phyloP scores from a whole-genome alignment of 1,140 invertebrate species.

The Drosophila micromelanica region DNA sequence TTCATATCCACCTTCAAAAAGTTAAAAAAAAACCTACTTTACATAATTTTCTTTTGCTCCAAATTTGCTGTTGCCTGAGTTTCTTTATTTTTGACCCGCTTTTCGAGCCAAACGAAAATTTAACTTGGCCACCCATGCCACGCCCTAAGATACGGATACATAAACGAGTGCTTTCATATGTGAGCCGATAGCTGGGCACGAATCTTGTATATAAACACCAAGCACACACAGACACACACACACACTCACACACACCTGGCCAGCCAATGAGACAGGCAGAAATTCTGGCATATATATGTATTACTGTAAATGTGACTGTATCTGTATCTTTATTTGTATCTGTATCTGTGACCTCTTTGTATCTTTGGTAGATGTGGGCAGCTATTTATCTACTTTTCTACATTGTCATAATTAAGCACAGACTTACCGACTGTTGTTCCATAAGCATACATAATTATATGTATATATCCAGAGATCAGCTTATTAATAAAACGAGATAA shows the following conservation, averaged over 20 bases:
- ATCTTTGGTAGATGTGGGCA: background rate
- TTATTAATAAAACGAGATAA: constrained; percentile 49
- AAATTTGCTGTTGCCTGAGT: no score
- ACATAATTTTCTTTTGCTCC: no score
- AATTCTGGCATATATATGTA: constrained; percentile 5
- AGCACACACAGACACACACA: constrained; percentile 38
- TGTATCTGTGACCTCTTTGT: constrained; percentile 25
- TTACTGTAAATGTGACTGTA: background rate
- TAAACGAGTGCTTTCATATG: constrained; percentile 30
- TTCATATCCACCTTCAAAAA: no score
- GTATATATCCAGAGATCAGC: constrained; percentile 15
- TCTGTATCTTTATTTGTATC: constrained; percentile 37
- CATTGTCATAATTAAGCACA: constrained; percentile 13
- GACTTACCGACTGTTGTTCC: background rate
- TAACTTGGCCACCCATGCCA: background rate
- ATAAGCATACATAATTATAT: background rate
- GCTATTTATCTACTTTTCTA: background rate
- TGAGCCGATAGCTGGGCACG: constrained; percentile 8
- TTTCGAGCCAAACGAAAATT: constrained; percentile 15
- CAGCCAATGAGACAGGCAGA: constrained; percentile 55
- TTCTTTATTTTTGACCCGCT: no score
- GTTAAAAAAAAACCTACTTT: no score
- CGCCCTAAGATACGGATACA: background rate
- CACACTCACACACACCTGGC: constrained; percentile 1
- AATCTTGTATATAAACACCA: constrained; percentile 64